phyloP scores from a whole-genome alignment of 1,140 invertebrate genomes.

The Meloidogyne exigua region DNA sequence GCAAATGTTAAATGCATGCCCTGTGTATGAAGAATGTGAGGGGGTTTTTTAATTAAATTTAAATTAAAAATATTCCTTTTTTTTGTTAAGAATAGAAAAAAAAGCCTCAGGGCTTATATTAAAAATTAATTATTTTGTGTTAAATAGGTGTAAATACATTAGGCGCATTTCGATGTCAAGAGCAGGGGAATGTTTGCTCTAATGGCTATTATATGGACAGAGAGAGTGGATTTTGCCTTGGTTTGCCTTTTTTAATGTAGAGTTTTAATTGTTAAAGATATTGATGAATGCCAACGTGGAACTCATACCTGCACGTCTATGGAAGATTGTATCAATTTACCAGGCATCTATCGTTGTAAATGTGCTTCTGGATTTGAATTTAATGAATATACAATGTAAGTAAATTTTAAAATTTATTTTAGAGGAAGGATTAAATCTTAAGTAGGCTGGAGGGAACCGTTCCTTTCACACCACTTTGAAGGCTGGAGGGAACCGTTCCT shows the following conservation, averaged over 20 bases:
- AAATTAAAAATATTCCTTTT: constrained; percentile 8
- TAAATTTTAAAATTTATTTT: not conserved
- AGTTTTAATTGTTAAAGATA: not conserved
- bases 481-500: too few species aligned
- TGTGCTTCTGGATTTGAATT: constrained; percentile 67
- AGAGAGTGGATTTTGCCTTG: constrained; percentile 58
- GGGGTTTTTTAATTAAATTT: not conserved
- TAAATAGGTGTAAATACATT: constrained; percentile 73
- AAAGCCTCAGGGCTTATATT: too few species aligned
- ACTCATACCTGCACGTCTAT: constrained; percentile 65
- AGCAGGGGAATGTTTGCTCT: constrained; percentile 58
- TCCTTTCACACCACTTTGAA: too few species aligned
- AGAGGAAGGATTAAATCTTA: too few species aligned
- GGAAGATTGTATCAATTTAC: constrained; percentile 67
- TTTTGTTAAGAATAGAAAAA: too few species aligned
- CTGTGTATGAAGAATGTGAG: constrained; percentile 75
- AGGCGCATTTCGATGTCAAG: constrained; percentile 70
- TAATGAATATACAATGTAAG: constrained; percentile 49
- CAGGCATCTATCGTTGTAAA: constrained; percentile 65
- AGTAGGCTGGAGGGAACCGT: too few species aligned
- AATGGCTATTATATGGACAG: constrained; percentile 56
- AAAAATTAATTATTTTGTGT: too few species aligned
- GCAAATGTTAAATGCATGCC: constrained; percentile 70
- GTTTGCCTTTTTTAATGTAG: constrained; percentile 29
- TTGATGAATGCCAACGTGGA: constrained; percentile 64